phyloP scores from a whole-genome alignment of 2,113 vertebrate species.

The Fregetta grallaria region DNA sequence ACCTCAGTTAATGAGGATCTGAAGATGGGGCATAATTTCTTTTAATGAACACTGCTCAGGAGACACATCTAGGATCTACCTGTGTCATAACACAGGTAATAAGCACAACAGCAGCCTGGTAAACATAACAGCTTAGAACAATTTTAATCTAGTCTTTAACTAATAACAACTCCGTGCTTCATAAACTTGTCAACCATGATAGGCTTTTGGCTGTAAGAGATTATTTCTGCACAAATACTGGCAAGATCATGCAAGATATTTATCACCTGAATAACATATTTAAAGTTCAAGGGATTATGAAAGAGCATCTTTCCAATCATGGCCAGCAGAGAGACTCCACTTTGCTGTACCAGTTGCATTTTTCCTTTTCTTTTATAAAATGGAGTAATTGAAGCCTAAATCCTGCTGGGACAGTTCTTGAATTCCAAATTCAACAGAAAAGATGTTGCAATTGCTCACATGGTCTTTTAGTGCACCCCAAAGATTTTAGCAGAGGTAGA shows the following conservation, averaged over 20 bases:
- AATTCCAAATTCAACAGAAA: not conserved
- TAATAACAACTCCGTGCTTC: not conserved
- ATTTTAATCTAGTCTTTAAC: not conserved
- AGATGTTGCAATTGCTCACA: not conserved
- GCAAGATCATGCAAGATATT: not conserved
- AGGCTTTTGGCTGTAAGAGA: not conserved
- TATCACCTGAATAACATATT: not conserved
- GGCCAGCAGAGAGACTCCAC: not conserved
- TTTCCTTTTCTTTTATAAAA: not conserved
- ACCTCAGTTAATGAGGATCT: not conserved
- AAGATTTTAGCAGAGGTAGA: not conserved
- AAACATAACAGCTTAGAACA: not conserved
- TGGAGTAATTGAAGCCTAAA: not conserved
- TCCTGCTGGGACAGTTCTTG: not conserved
- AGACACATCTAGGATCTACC: not conserved
- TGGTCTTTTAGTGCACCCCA: not conserved
- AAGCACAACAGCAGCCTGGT: not conserved
- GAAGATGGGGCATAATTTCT: not conserved
- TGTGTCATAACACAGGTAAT: not conserved
- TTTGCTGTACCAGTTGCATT: not conserved
- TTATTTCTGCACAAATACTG: not conserved
- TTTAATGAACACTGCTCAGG: not conserved
- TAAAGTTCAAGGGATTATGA: not conserved
- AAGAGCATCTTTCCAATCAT: not conserved
- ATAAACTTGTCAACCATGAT: not conserved